Evolutionary conservation across 1,140 invertebrate genomes (phyloP), one percentile per base, ranked within the genome.

Genomic region (Micrasema minimum): DNA sequence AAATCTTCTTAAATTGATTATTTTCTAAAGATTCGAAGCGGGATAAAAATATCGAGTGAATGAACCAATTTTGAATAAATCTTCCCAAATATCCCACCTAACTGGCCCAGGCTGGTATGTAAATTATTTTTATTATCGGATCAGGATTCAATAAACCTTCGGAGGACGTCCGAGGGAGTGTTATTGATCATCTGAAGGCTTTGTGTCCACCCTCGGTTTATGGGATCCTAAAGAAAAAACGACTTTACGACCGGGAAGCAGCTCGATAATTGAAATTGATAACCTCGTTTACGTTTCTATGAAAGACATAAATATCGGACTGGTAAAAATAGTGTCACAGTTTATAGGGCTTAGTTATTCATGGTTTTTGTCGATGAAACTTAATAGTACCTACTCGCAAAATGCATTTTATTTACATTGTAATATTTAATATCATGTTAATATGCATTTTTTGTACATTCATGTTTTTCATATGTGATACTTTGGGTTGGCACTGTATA

Each of bases 181-280:
- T 59, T 59, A 59, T 43, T 59, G 55, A 59, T 59, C 38, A 41
- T 41, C 55, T 12, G 38, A 14, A 41, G 7, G 55, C 37, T 41
- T 59, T 41, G 55, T 59, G 37, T 59, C 55, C 35, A 16, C 37
- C 22, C 55, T 41, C n/a, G 16, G 38, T 59, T 59, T 59, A 59
- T 59, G 37, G 7, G 31, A 59, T 20, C 55, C 35, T 35, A 38
- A 9, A 59, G 16, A 41, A 59, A 59, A 59, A 59, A 12, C 0
- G 37, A 6, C 37, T 22, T 59, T 59, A 59, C 31, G 55, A 59
- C 1, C 55, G 55, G 55, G 35, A 10, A 59, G 55, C 20, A 59
- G n/a, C 22, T 31, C 55, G 16, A 59, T 59, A 59, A 59, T 59
- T 59, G 55, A 38, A 59, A 59, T 59, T 41, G 55, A 59, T 59